Evolutionary conservation across 2,888 invertebrate genomes (phyloP), one percentile per base, ranked within the genome.

Genomic region (Philereme transversata): DNA sequence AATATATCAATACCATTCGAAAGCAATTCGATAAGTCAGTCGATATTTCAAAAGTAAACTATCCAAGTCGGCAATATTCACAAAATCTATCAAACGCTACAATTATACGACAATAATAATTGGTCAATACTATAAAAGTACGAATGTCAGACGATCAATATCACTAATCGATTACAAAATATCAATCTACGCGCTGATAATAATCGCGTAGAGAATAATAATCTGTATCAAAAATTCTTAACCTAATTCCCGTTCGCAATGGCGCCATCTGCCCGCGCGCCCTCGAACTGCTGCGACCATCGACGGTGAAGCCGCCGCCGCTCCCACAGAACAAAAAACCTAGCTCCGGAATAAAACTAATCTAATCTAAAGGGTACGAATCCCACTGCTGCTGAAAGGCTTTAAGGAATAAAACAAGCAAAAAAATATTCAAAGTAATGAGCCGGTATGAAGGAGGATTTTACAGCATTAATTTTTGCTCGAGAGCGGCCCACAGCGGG

Each of bases 401-500:
- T 22, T 22, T 22, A 22, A 22, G 22, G 22, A 22, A 22, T 22
- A 22, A 22, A 1, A 3, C 22, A 2, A 2, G 1, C 22, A 22
- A 2, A 22, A 22, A 22, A 22, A 22, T 22, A 22, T 22, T 22
- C 22, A 22, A 22, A 22, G 22, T 22, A 22, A 22, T n/a, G n/a
- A n/a, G n/a, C n/a, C n/a, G 22, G 22, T 22, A 22, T 22, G 22
- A 22, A 22, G 22, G 22, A 22, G 22, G 11, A 36, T 44, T 44
- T 46, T 56, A 59, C 0, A 81, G 60, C 76, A 83, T 75, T 0
- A 90, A 70, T 67, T 88, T 90, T 48, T 79, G 78, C 52, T 88
- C 90, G 11, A 91, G 67, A 3, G 83, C 88, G 0, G 88, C 88
- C 90, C 90, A 91, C 3, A 68, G 59, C 0, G 89, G 89, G 61